A percentile compares a stretch with the other conserved stretches of the same genome.
These are phyloP conservation scores for Steinernema scapterisci DNA, from an alignment of 2,888 invertebrate species.

Conservation along the genomic window DNA sequence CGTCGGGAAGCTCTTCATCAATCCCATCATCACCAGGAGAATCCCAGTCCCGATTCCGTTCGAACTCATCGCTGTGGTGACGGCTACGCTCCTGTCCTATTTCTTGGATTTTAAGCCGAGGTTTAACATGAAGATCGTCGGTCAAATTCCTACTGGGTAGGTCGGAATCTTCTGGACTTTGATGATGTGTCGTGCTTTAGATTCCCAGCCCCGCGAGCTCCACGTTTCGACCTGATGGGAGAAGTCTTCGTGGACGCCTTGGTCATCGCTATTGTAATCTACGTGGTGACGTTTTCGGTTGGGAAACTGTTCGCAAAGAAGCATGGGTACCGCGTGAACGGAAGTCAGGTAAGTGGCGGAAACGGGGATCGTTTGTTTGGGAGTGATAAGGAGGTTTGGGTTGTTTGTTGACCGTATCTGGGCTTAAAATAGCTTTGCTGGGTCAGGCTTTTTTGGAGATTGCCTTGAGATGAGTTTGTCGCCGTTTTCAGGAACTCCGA, in stretches of 20 bases:
- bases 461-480: too few relatives aligned
- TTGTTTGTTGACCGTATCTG: too few relatives aligned
- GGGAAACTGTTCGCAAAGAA: constrained; percentile 70
- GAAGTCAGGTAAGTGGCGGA: constrained; percentile 69
- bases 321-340: constrained; percentile 70
- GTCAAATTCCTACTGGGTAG: constrained; percentile 69
- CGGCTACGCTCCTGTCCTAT: constrained; percentile 63
- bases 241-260: constrained; percentile 70
- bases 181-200: constrained; percentile 44
- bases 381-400: too few relatives aligned
- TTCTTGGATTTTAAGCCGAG: constrained; percentile 63
- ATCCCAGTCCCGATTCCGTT: constrained; percentile 50
- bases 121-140: constrained; percentile 68
- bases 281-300: constrained; percentile 71
- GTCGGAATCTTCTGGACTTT: background rate
- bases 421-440: too few relatives aligned
- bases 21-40: constrained; percentile 29
- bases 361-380: background rate
- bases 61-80: constrained; percentile 51
- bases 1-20: constrained; percentile 37
- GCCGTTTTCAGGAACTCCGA: constrained; percentile 51
- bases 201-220: constrained; percentile 62
- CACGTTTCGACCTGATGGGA: constrained; percentile 53
- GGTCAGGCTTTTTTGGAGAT: too few relatives aligned
- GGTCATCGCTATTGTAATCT: constrained; percentile 70